Base-by-base conservation (phyloP, 2,113 vertebrate genomes). In the Grantiella picta region DNA sequence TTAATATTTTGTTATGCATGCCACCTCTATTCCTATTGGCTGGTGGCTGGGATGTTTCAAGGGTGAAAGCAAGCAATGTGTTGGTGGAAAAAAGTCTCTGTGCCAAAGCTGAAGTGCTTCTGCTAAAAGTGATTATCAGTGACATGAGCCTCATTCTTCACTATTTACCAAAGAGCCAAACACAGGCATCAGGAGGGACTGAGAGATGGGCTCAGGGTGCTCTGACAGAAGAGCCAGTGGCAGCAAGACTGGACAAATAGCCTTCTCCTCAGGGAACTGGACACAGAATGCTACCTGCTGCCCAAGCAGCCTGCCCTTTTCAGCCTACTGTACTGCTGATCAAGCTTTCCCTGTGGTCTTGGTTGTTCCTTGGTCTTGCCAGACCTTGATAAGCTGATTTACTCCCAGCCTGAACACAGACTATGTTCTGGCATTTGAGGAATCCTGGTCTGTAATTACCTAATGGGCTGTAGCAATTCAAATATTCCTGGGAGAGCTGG, bases 391-490 rank as follows among this genome's bases (percentile, higher is more conserved):
- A 81, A 86, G 23, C 75, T 78, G 60, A 69, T 72, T 60, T 90
- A 45, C 47, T 68, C 82, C 33, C 65, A 66, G 38, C 20, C 53
- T 79, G 63, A 64, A 60, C 61, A 83, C 38, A 75, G 44, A 64
- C 73, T 38, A 4, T 14, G 9, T 70, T 61, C 59, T 83, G 82
- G 68, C 53, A 71, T 88, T 85, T 93, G 75, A 86, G 71, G 79
- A 92, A 77, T 94, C 71, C 49, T 92, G 49, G 24, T 72, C 49
- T 92, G 4, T 72, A 90, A 65, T 88, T 85, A 61, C 53, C 25
- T 79, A 82, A 93, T 69, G 33, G 50, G 33, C 66, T 87, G 59
- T 72, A 56, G 53, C 82, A 76, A 61, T 57, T 73, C 57, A 90
- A 82, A 72, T 90, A 77, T 54, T 85, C 36, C 59, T 73, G 44